phyloP scores from a whole-genome alignment of 2,888 invertebrate species.

The Lamellibrachia columna region DNA sequence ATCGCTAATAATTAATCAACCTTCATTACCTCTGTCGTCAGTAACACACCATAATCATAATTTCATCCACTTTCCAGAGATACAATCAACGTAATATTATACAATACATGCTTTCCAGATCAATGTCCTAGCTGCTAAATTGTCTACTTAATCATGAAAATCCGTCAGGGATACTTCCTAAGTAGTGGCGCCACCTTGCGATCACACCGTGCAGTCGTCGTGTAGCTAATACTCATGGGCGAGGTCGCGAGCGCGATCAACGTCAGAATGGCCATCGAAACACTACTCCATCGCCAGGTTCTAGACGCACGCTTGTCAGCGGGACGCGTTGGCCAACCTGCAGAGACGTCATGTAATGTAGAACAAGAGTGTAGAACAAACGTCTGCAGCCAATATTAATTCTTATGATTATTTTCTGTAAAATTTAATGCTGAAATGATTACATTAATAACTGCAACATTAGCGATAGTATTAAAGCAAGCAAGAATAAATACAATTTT shows the following conservation, averaged over 20 bases:
- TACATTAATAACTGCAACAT: neutral
- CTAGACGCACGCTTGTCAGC: neutral
- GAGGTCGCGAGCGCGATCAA: neutral
- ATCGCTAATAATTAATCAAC: too few species aligned
- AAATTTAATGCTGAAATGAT: too few species aligned
- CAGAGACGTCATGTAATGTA: neutral
- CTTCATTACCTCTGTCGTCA: too few species aligned
- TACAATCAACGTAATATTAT: too few species aligned
- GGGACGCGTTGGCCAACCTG: neutral
- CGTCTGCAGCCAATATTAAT: too few species aligned
- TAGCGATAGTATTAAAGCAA: neutral
- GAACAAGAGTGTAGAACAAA: neutral
- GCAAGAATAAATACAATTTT: neutral
- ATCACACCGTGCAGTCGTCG: neutral
- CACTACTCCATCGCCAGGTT: neutral
- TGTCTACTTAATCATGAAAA: neutral
- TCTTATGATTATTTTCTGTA: too few species aligned
- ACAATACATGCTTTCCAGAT: too few species aligned
- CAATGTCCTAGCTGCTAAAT: too few species aligned
- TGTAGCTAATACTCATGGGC: neutral
- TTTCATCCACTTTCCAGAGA: too few species aligned
- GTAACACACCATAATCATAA: too few species aligned
- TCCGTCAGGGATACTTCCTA: neutral
- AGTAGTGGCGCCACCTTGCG: neutral
- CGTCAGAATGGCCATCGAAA: neutral